Conservation (phyloP, 2,113 vertebrate species). For the Tetrax tetrax region DNA sequence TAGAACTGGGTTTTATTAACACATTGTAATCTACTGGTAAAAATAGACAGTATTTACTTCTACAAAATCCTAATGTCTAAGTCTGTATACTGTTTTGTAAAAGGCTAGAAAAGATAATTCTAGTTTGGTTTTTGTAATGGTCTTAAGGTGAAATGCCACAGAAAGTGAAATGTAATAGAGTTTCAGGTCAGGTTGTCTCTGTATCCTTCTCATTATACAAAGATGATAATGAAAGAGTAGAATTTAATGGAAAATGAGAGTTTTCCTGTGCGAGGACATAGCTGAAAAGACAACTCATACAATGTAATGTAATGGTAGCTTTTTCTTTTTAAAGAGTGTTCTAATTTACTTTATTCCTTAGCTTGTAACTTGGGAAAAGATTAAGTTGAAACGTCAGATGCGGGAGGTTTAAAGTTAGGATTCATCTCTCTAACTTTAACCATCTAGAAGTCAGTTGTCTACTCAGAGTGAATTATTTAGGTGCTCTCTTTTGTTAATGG, state of each 20-base stretch:
- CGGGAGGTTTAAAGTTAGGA: background rate
- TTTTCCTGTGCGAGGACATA: background rate
- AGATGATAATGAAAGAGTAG: background rate
- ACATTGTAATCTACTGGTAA: background rate
- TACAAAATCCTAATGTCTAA: background rate
- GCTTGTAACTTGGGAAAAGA: background rate
- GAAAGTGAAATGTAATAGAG: background rate
- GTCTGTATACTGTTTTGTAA: background rate
- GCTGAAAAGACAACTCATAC: background rate
- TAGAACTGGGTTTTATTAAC: background rate
- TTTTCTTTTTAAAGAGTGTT: background rate
- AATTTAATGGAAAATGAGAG: background rate
- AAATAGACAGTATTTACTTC: background rate
- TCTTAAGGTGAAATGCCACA: background rate
- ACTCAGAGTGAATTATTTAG: conserved; percentile 17
- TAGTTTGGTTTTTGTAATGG: background rate
- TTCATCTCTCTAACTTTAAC: background rate
- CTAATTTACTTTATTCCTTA: background rate
- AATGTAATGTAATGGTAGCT: background rate
- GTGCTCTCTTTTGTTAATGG: background rate
- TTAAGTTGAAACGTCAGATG: background rate
- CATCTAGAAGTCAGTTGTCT: background rate
- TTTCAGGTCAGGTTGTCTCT: background rate
- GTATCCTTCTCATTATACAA: background rate
- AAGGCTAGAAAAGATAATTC: background rate